These are phyloP conservation scores for Carassius gibelio DNA, from an alignment of 2,113 vertebrate species.

Conservation along the genomic window DNA sequence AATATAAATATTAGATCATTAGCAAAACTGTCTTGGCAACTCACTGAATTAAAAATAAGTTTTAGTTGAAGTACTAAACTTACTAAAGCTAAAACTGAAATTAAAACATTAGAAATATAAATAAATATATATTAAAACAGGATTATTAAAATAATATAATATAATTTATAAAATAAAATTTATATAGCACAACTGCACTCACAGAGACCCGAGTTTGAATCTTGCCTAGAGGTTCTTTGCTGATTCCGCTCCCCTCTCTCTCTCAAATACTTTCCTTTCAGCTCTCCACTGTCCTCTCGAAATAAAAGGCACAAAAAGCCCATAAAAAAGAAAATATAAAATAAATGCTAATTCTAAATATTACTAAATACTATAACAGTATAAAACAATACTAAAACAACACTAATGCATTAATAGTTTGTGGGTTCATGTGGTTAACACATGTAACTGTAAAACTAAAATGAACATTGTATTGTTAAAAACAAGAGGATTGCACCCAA, in stretches of 20 bases:
- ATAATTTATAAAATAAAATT: too few relatives aligned
- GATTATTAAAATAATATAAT: too few relatives aligned
- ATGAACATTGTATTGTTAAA: neutral
- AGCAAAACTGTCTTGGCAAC: neutral
- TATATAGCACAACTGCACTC: too few relatives aligned
- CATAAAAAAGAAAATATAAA: neutral
- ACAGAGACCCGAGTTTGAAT: too few relatives aligned
- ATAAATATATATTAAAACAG: too few relatives aligned
- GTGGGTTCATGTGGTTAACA: neutral
- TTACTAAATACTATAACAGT: neutral
- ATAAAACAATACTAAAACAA: neutral
- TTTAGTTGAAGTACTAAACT: neutral
- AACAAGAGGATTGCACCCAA: neutral
- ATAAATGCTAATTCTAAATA: neutral
- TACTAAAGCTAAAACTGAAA: neutral
- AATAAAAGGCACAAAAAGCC: neutral
- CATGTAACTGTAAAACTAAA: constrained; percentile 33
- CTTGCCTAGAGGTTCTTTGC: too few relatives aligned
- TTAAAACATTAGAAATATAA: too few relatives aligned
- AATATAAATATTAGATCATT: neutral
- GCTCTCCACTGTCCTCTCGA: too few relatives aligned
- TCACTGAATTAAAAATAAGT: neutral
- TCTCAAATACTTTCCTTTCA: too few relatives aligned
- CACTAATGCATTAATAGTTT: neutral
- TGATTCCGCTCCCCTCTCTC: too few relatives aligned